Conservation (phyloP, 2,888 invertebrate genomes). For the Elysia crispata region DNA sequence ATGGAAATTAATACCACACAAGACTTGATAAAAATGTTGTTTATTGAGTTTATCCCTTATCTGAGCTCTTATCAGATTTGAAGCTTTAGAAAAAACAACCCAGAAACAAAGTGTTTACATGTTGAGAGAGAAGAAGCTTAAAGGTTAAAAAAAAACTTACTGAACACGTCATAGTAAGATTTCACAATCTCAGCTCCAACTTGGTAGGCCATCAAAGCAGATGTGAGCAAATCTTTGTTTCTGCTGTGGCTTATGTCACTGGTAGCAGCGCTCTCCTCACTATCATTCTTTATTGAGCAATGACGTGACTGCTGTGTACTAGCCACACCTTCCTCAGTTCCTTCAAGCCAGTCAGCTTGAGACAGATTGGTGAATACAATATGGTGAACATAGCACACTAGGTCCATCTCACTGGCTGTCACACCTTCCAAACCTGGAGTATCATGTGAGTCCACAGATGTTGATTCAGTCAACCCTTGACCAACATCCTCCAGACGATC, state of each 20-base stretch:
- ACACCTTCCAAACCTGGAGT: conserved; percentile 28
- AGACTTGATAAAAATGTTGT: too few relatives aligned
- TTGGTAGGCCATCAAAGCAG: conserved; percentile 62
- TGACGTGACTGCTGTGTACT: background rate
- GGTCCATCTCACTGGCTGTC: conserved; percentile 60
- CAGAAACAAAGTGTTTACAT: background rate
- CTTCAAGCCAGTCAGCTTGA: conserved; percentile 59
- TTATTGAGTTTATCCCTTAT: too few relatives aligned
- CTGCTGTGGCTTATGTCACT: conserved; percentile 26
- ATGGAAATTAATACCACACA: background rate
- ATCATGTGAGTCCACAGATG: background rate
- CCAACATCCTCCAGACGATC: conserved; percentile 63
- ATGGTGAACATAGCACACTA: conserved; percentile 60
- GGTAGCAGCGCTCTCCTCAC: conserved; percentile 23
- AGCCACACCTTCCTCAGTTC: background rate
- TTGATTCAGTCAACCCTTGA: conserved; percentile 21
- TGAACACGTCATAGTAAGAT: conserved; percentile 50
- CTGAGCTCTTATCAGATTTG: too few relatives aligned
- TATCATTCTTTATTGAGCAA: background rate
- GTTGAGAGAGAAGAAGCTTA: too few relatives aligned
- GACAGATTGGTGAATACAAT: conserved; percentile 63
- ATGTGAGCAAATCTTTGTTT: conserved; percentile 55
- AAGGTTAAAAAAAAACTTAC: conserved; percentile 51
- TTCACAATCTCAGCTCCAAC: conserved; percentile 61
- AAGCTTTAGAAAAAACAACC: background rate